A percentile compares a stretch with the other conserved stretches of the same genome.
Conservation (phyloP, 2,797 vertebrate genomes). For the Rhabdomys pumilio region DNA sequence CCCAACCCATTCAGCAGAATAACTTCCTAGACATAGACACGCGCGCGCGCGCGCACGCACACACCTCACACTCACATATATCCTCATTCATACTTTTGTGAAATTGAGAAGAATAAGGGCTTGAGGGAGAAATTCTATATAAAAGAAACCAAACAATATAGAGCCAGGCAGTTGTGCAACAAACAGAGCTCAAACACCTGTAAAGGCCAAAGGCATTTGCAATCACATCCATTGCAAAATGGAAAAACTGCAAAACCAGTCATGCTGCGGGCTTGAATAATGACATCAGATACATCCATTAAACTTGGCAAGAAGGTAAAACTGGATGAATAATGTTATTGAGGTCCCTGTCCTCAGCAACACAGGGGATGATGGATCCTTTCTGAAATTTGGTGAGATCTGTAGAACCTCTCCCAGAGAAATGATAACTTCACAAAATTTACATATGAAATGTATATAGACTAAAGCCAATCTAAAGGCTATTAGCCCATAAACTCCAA, state of each 20-base stretch:
- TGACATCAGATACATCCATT: conserved; percentile 79
- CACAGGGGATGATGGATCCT: conserved; percentile 29
- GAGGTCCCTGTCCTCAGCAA: conserved; percentile 65
- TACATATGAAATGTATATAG: conserved; percentile 44
- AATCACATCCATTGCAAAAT: conserved; percentile 82
- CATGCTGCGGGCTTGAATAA: conserved; percentile 71
- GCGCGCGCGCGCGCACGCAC: neutral
- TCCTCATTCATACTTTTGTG: neutral
- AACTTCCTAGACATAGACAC: neutral
- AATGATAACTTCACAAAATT: conserved; percentile 50
- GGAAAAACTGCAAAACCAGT: conserved; percentile 81
- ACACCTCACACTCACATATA: neutral
- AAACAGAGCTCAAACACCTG: conserved; percentile 76
- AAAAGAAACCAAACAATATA: conserved; percentile 65
- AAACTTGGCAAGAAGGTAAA: conserved; percentile 69
- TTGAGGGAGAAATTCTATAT: conserved; percentile 44
- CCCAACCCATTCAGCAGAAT: neutral
- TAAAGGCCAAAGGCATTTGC: conserved; percentile 77
- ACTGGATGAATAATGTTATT: conserved; percentile 75
- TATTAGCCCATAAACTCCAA: conserved; percentile 44
- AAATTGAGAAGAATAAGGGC: neutral
- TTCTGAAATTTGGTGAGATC: conserved; percentile 59
- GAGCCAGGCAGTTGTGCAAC: conserved; percentile 73
- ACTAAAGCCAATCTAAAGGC: conserved; percentile 19
- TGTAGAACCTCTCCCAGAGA: conserved; percentile 44